phyloP scores from a whole-genome alignment of 2,113 vertebrate genomes.

The Atherinomorus stipes region DNA sequence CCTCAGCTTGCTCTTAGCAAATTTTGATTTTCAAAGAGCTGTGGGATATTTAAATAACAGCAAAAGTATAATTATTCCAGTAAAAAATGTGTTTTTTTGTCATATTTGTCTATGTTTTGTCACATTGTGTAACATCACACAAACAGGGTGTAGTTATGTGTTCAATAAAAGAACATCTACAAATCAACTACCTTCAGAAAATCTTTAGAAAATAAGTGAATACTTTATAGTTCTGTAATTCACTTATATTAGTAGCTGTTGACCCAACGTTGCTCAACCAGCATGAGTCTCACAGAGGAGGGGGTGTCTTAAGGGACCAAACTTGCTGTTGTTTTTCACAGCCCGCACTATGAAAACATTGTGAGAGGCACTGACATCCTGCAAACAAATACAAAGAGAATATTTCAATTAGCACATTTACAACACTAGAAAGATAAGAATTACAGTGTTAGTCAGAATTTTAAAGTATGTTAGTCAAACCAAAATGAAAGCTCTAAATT shows the following conservation, averaged over 20 bases:
- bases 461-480: too few species aligned
- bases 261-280: too few species aligned
- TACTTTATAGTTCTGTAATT: neutral
- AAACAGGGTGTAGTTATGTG: too few species aligned
- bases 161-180: too few species aligned
- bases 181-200: too few species aligned
- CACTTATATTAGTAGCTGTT: too few species aligned
- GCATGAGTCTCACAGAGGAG: too few species aligned
- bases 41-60: slow-evolving; percentile 28
- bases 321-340: neutral
- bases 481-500: too few species aligned
- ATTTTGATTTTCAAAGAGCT: slow-evolving; percentile 34
- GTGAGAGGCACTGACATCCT: slow-evolving; percentile 6
- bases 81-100: neutral
- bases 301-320: neutral
- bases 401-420: slow-evolving; percentile 6
- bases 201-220: too few species aligned
- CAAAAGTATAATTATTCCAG: neutral
- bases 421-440: too few species aligned
- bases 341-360: neutral
- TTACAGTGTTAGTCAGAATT: too few species aligned
- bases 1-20: slow-evolving; percentile 39
- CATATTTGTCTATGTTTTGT: neutral
- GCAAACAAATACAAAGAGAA: slow-evolving; percentile 2
- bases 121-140: too few species aligned